Base-by-base conservation (phyloP, 1,140 invertebrate species). In the Microplitis mediator region DNA sequence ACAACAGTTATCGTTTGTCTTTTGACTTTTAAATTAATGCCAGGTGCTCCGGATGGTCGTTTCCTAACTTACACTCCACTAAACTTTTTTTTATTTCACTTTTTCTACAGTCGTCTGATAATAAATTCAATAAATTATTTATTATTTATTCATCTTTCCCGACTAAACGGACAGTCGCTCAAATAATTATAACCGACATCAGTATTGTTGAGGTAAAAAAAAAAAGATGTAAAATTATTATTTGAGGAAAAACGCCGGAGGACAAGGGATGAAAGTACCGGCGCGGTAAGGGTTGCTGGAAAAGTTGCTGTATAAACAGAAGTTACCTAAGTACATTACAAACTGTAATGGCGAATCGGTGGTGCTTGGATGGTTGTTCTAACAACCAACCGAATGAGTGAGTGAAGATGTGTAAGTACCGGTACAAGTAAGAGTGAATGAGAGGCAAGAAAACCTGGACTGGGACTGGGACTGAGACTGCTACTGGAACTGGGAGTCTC, bases 261-360 rank as follows among this genome's bases (percentile, higher is more conserved):
- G 85, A 85, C 84, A 80, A 80, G 77, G 79, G 79, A 71, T 11
- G 14, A 74, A 82, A 82, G 74, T 78, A 81, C 80, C 82, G 78
- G 78, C 79, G 71, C 78, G 81, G 80, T 78, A 78, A 80, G 79
- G 67, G 45, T 65, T 70, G 58, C 56, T 58, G 56, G 79, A 81
- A 87, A 87, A 86, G 82, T 86, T 86, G 81, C 83, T 85, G 79
- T 86, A 87, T 87, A 87, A 87, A 87, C 86, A 87, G 81, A 86
- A 87, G 84, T 87, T 86, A 80, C 81, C 80, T 86, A 86, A 87
- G 84, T 86, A 85, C 84, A 86, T 87, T 87, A 87, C 83, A 85
- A 87, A 84, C 80, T 85, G 84, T 87, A 86, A 86, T 83, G 80
- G 84, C 76, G 82, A 84, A 85, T 85, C 78, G 81, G 81, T 80